These are phyloP conservation scores for Myioborus melanocephalus DNA, from an alignment of 2,797 vertebrate species.

Conservation along the genomic window DNA sequence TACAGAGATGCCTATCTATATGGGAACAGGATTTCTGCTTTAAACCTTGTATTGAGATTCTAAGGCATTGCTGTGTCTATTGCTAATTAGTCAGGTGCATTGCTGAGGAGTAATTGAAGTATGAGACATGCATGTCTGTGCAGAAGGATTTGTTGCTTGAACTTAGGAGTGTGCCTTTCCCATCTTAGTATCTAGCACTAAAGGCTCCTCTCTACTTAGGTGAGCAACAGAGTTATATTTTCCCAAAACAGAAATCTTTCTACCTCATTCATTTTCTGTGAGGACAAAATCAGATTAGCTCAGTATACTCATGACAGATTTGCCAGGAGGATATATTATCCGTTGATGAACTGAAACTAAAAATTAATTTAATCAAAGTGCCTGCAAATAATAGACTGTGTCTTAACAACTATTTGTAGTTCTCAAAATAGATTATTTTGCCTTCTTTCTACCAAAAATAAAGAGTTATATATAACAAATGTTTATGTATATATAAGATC, in stretches of 20 bases:
- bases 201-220: not conserved
- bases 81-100: not conserved
- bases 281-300: not conserved
- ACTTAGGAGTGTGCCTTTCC: not conserved
- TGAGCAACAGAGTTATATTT: not conserved
- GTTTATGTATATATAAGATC: not conserved
- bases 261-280: not conserved
- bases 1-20: not conserved
- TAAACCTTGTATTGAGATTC: not conserved
- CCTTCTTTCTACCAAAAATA: not conserved
- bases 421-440: not conserved
- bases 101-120: not conserved
- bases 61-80: no score
- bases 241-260: not conserved
- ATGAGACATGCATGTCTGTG: not conserved
- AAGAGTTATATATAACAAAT: not conserved
- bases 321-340: not conserved
- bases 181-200: fast-evolving
- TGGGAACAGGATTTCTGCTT: not conserved
- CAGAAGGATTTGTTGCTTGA: not conserved
- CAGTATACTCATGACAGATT: not conserved
- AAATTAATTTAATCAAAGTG: not conserved
- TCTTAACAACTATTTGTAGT: not conserved
- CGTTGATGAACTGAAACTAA: not conserved
- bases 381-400: not conserved